Conservation (phyloP, 2,797 vertebrate species). For the Tamandua tetradactyla region DNA sequence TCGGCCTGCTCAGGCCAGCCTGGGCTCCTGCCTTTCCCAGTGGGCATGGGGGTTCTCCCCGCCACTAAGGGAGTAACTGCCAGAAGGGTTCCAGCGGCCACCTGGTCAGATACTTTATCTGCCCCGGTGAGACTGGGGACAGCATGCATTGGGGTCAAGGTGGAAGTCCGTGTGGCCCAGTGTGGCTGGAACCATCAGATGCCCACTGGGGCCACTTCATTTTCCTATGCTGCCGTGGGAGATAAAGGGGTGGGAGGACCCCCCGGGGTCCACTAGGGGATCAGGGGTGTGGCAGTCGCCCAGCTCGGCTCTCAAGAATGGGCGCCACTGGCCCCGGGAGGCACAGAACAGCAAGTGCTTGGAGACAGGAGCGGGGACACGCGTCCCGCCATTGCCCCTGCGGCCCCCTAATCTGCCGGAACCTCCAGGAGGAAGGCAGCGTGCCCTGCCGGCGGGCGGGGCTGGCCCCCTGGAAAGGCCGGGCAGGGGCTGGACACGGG, state of each 20-base stretch:
- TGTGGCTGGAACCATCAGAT: rapidly evolving
- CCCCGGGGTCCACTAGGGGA: background rate
- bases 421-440: background rate
- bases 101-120: too few species aligned
- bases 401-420: background rate
- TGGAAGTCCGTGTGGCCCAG: rapidly evolving
- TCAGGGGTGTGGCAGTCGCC: background rate
- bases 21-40: background rate
- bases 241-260: background rate
- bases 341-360: rapidly evolving
- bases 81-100: background rate
- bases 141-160: background rate
- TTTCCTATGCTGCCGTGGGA: background rate
- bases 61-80: rapidly evolving
- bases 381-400: too few species aligned
- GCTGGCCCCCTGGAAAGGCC: too few species aligned
- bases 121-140: rapidly evolving
- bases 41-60: background rate
- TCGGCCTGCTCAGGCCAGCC: background rate
- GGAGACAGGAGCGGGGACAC: background rate
- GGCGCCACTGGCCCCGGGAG: background rate
- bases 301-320: background rate
- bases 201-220: background rate
- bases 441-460: too few species aligned
- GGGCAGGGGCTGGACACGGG: background rate